phyloP scores from a whole-genome alignment of 2,797 vertebrate species.

The Eidolon dupreanum region DNA sequence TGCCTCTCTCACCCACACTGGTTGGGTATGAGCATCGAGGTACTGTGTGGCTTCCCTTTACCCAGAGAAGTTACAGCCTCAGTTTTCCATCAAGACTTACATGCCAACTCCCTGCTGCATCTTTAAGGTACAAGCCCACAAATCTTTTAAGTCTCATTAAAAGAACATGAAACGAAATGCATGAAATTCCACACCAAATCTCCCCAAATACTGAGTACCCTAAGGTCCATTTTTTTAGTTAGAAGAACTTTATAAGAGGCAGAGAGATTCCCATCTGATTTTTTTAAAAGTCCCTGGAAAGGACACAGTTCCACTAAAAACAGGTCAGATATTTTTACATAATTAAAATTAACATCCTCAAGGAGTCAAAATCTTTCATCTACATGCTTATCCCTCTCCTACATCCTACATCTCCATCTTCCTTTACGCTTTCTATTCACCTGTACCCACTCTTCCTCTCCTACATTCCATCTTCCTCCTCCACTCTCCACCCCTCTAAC shows the following conservation, averaged over 20 bases:
- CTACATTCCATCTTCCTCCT: too few relatives aligned
- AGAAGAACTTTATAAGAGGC: not conserved
- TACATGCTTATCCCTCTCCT: not conserved
- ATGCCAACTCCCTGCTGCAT: too few relatives aligned
- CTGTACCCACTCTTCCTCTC: not conserved
- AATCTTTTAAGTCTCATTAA: not conserved
- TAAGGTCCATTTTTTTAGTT: not conserved
- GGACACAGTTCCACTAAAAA: slow-evolving; percentile 7
- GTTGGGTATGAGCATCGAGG: too few relatives aligned
- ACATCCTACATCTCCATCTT: not conserved
- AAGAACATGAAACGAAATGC: not conserved
- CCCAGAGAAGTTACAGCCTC: too few relatives aligned
- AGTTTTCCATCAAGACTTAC: too few relatives aligned
- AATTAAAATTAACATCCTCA: slow-evolving; percentile 10
- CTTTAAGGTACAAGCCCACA: too few relatives aligned
- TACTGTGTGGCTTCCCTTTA: too few relatives aligned
- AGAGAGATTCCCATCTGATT: not conserved
- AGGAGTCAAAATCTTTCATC: not conserved
- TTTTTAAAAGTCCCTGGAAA: slow-evolving; percentile 8
- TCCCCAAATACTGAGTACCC: not conserved
- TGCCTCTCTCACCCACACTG: too few relatives aligned
- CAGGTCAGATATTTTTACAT: slow-evolving; percentile 52
- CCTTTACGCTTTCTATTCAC: not conserved
- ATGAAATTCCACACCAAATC: not conserved
- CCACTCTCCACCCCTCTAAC: not conserved